Percentiles rank a stretch among this genome's conserved stretches.
These are phyloP conservation scores for Seriola dumerili DNA, from an alignment of 2,113 vertebrate genomes.

Conservation along the genomic window DNA sequence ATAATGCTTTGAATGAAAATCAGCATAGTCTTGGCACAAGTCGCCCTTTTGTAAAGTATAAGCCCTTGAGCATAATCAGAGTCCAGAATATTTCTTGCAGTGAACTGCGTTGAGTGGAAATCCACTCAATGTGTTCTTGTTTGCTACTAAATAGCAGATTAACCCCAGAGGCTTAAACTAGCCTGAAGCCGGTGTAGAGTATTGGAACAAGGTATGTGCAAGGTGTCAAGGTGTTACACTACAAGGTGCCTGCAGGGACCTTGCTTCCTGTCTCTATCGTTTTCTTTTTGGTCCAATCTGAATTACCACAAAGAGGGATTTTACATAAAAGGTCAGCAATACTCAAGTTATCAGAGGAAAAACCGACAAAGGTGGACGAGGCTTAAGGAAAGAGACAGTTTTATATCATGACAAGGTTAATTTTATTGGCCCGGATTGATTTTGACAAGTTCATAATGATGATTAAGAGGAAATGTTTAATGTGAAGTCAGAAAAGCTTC, in stretches of 20 bases:
- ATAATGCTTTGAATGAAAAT: constrained; percentile 50
- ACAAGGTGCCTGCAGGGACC: constrained; percentile 47
- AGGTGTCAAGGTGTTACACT: not conserved
- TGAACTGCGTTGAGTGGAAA: constrained; percentile 51
- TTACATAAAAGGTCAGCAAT: constrained; percentile 36
- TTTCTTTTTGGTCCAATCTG: constrained; percentile 27
- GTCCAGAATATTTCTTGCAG: constrained; percentile 37
- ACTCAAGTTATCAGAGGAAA: constrained; percentile 43
- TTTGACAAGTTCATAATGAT: not conserved
- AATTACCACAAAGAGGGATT: constrained; percentile 34
- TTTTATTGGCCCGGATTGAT: constrained; percentile 15
- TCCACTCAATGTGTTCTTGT: constrained; percentile 61
- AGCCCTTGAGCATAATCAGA: constrained; percentile 49
- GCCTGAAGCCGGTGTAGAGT: constrained; percentile 48
- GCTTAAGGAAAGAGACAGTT: constrained; percentile 15
- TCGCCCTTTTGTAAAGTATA: constrained; percentile 42
- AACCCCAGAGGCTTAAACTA: constrained; percentile 50
- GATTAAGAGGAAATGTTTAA: constrained; percentile 15
- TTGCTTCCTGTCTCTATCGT: constrained; percentile 31
- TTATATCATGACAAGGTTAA: constrained; percentile 2
- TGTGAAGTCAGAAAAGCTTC: not conserved
- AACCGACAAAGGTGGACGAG: constrained; percentile 15
- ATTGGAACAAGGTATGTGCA: constrained; percentile 49
- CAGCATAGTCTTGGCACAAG: constrained; percentile 28
- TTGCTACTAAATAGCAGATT: constrained; percentile 74